Percentiles rank a stretch among this genome's conserved stretches.
phyloP scores from a whole-genome alignment of 2,113 vertebrate genomes.

The Xyliphius kryptos region DNA sequence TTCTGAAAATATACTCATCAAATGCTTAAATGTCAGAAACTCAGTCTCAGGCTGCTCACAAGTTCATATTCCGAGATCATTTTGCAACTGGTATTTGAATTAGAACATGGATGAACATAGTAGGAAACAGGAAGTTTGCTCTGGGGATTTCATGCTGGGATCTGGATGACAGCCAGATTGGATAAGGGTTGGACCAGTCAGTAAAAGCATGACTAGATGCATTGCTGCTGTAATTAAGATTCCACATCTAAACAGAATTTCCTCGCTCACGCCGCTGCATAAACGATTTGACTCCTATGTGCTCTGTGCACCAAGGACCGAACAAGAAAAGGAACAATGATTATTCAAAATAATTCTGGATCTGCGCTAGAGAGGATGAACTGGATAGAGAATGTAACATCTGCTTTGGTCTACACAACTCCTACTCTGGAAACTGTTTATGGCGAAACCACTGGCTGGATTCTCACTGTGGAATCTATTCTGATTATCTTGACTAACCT shows the following conservation, averaged over 20 bases:
- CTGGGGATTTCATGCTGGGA: slow-evolving; percentile 29
- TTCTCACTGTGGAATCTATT: slow-evolving; percentile 66
- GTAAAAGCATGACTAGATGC: slow-evolving; percentile 21
- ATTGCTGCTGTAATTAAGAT: slow-evolving; percentile 21
- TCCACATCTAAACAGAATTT: slow-evolving; percentile 11
- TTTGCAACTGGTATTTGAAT: neutral
- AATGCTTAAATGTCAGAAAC: too few species aligned
- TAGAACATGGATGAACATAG: neutral
- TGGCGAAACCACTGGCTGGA: slow-evolving; percentile 53
- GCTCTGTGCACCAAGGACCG: neutral
- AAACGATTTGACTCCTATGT: neutral
- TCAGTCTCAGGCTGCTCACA: too few species aligned
- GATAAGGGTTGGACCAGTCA: slow-evolving; percentile 42
- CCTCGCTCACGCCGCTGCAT: neutral
- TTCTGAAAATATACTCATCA: too few species aligned
- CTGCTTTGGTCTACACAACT: slow-evolving; percentile 9
- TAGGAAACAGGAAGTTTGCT: slow-evolving; percentile 33
- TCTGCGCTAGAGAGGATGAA: neutral
- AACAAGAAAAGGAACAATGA: slow-evolving; percentile 21
- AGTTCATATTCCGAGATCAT: too few species aligned
- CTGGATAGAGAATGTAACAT: slow-evolving; percentile 1
- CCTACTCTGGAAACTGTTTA: slow-evolving; percentile 22
- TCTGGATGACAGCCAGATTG: slow-evolving; percentile 40
- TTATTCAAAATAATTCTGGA: slow-evolving; percentile 2
- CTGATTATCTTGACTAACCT: slow-evolving; percentile 76